Evolutionary conservation across 2,888 invertebrate genomes (phyloP), one percentile per base, ranked within the genome.

Genomic region (Odontocolon sp.): DNA sequence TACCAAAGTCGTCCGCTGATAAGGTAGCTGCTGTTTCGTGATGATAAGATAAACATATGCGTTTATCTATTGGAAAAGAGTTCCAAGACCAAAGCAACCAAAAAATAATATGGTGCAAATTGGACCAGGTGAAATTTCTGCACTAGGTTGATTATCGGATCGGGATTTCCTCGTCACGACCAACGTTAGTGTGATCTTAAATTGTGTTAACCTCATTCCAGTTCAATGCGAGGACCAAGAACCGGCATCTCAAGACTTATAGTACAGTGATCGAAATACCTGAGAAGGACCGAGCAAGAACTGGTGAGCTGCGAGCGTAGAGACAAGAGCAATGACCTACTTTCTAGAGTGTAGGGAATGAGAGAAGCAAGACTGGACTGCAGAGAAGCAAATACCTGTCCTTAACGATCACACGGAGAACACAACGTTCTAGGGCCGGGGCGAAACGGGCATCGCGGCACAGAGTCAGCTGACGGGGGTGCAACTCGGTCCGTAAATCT

Each of bases 401-500:
- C 31, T 47, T 71, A 76, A 76, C 76, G 66, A 76, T 76, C 70
- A 61, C 38, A 67, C 38, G 71, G 71, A 76, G 61, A 71, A 64
- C 70, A 66, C 50, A 52, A 36, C 26, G 33, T 56, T 57, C 52
- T 33, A 61, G 11, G 9, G 36, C n/a, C 33, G 14, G 26, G 26
- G 11, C 6, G 33, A 42, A 31, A 1, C 42, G 31, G 21, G 33
- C 47, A 28, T 8, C 23, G 47, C 36, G 64, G 33, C 66, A 47
- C 16, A 38, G 72, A 67, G 52, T 76, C 70, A 72, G 68, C 61
- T 72, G 52, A 59, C 72, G 66, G 61, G 26, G 66, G 66, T 71
- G 50, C 71, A 68, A 63, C 77, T 77, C 63, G 56, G 63, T 77
- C 70, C 77, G 77, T 77, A 72, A 72, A 77, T 77, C 77, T 72